phyloP scores from a whole-genome alignment of 2,888 invertebrate species.

The Drosophila buzzatii region DNA sequence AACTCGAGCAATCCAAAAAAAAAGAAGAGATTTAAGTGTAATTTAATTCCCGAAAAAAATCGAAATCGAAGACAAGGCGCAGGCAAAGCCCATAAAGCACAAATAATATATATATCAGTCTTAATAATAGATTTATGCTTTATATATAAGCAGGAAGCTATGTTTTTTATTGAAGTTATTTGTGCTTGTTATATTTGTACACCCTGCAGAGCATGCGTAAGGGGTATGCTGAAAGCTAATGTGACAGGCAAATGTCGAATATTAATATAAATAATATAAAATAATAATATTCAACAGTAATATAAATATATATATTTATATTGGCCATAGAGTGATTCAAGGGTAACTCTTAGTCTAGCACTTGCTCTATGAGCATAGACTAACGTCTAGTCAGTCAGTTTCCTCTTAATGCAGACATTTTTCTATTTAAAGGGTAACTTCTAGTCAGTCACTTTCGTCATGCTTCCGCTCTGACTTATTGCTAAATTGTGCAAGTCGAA shows the following conservation, averaged over 20 bases:
- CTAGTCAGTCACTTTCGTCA: not conserved
- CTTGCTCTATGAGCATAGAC: not conserved
- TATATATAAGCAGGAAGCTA: not conserved
- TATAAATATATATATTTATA: no score
- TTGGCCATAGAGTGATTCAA: not conserved
- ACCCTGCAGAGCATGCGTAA: not conserved
- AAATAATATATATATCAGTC: not conserved
- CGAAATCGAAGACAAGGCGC: constrained; percentile 1
- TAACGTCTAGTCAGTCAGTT: not conserved
- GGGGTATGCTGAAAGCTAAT: not conserved
- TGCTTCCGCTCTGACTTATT: not conserved
- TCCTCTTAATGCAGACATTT: not conserved
- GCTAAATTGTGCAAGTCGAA: not conserved
- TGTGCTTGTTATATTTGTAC: constrained; percentile 1
- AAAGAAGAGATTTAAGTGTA: not conserved
- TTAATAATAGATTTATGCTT: constrained; percentile 1
- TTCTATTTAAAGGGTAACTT: not conserved
- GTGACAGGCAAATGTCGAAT: not conserved
- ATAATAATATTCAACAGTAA: no score
- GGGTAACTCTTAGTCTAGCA: not conserved
- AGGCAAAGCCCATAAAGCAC: not conserved
- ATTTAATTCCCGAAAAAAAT: not conserved
- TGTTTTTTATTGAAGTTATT: not conserved
- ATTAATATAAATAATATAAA: no score
- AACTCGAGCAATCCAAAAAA: constrained; percentile 20